Conservation (phyloP, 2,113 vertebrate genomes). For the Malurus elegans region DNA sequence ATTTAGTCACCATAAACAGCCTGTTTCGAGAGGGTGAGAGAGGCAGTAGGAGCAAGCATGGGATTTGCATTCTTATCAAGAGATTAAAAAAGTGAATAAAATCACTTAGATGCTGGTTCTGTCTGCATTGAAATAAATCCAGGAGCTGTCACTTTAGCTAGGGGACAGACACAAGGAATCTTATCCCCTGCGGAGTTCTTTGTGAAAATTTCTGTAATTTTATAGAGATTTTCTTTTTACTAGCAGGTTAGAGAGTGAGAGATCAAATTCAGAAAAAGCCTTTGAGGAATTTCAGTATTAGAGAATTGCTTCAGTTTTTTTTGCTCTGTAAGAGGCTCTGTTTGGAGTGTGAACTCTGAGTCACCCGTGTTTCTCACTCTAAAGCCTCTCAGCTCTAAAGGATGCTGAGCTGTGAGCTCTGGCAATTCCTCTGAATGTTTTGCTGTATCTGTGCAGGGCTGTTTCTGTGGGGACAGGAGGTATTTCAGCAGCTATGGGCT, state of each 20-base stretch:
- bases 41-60: background rate
- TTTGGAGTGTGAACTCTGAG: background rate
- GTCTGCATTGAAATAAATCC: background rate
- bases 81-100: background rate
- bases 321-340: background rate
- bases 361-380: background rate
- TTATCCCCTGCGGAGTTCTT: rapidly evolving
- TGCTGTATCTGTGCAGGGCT: background rate
- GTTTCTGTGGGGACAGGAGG: background rate
- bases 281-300: background rate
- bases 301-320: background rate
- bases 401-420: background rate
- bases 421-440: background rate
- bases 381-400: background rate
- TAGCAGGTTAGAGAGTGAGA: background rate
- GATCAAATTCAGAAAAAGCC: background rate
- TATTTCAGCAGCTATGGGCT: background rate
- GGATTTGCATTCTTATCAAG: conserved; percentile 42
- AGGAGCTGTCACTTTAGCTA: background rate
- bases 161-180: background rate
- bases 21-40: background rate
- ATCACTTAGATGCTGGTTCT: background rate
- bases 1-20: conserved; percentile 33
- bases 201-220: conserved; percentile 3
- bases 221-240: background rate